Conservation (phyloP, 2,113 vertebrate species). For the Xiphophorus hellerii region DNA sequence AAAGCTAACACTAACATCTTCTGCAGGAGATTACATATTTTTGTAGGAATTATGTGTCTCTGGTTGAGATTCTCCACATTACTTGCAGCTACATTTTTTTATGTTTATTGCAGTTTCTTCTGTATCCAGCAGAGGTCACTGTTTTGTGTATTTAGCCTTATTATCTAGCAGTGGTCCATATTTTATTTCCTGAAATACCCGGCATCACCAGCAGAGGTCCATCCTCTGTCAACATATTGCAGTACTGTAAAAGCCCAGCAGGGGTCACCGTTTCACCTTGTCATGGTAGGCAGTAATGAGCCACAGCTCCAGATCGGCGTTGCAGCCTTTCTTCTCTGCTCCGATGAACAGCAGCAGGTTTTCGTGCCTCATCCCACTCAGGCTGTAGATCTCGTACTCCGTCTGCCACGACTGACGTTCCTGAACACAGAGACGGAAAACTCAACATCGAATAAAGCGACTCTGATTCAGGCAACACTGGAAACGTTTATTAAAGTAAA, state of each 20-base stretch:
- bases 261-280: slow-evolving; percentile 79
- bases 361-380: slow-evolving; percentile 97
- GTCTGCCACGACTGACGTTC: slow-evolving; percentile 86
- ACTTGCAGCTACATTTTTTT: too few relatives aligned
- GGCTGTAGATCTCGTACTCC: slow-evolving; percentile 95
- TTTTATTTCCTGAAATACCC: neutral
- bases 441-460: slow-evolving; percentile 67
- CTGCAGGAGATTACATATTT: too few relatives aligned
- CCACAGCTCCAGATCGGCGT: slow-evolving; percentile 96
- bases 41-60: too few relatives aligned
- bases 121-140: too few relatives aligned
- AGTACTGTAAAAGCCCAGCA: neutral
- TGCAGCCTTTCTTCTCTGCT: slow-evolving; percentile 93
- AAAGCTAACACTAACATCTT: too few relatives aligned
- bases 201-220: neutral
- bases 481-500: neutral
- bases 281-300: slow-evolving; percentile 96
- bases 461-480: neutral
- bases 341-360: slow-evolving; percentile 96
- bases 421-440: slow-evolving; percentile 73
- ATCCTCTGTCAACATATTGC: neutral
- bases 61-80: too few relatives aligned
- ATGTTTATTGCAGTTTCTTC: too few relatives aligned
- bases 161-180: too few relatives aligned
- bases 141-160: too few relatives aligned